A percentile compares a stretch with the other conserved stretches of the same genome.
Conservation (phyloP, 2,888 invertebrate genomes). For the Physocephala rufipes region DNA sequence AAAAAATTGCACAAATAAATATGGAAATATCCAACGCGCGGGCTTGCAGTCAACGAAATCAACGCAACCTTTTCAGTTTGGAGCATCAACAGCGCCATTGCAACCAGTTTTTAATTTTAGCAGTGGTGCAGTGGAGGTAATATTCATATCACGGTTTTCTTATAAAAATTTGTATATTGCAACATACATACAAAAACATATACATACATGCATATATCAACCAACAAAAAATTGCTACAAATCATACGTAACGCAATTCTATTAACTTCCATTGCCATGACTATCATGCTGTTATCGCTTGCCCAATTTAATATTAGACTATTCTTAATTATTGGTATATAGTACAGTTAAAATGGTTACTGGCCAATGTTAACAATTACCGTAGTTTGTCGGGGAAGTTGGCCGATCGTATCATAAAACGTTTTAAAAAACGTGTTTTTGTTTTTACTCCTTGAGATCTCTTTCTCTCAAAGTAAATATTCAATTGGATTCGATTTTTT, state of each 20-base stretch:
- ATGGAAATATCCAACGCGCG: constrained; percentile 10
- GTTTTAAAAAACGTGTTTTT: no score
- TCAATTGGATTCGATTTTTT: no score
- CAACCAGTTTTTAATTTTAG: constrained; percentile 57
- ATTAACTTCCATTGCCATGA: not conserved
- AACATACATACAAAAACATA: constrained; percentile 7
- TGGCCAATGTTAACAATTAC: no score
- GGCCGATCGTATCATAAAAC: no score
- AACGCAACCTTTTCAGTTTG: constrained; percentile 58
- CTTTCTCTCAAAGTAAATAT: no score
- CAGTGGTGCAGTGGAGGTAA: constrained; percentile 50
- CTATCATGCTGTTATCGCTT: not conserved
- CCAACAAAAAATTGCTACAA: not conserved
- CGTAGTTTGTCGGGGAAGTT: no score
- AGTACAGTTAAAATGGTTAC: no score
- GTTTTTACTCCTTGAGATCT: no score
- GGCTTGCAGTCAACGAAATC: constrained; percentile 26
- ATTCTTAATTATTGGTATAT: no score
- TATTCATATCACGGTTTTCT: not conserved
- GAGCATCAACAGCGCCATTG: constrained; percentile 53
- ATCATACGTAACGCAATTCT: no score
- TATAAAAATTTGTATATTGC: not conserved
- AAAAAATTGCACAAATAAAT: no score
- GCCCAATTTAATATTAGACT: not conserved
- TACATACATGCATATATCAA: not conserved